phyloP scores from a whole-genome alignment of 2,113 vertebrate species.

The Datnioides undecimradiatus region DNA sequence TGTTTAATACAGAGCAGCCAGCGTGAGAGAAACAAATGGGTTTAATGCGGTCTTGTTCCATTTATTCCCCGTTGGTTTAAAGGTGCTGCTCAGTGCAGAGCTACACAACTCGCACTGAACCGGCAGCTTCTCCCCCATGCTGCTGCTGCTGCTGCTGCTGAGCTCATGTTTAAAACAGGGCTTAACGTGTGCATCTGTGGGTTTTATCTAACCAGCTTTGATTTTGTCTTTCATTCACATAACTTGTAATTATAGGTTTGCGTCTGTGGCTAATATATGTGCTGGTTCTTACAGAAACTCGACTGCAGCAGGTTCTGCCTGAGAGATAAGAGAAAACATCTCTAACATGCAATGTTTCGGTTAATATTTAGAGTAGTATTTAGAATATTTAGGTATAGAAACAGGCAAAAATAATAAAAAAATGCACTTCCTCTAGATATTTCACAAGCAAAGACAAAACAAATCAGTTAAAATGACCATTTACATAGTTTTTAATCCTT shows the following conservation, averaged over 20 bases:
- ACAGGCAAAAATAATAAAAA: too few relatives aligned
- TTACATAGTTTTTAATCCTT: too few relatives aligned
- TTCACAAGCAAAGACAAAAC: too few relatives aligned
- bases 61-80: constrained; percentile 18
- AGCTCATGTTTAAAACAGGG: background rate
- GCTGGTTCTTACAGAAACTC: too few relatives aligned
- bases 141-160: background rate
- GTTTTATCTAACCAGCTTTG: background rate
- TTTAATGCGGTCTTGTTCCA: constrained; percentile 22
- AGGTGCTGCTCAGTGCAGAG: background rate
- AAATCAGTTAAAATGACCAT: too few relatives aligned
- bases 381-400: too few relatives aligned
- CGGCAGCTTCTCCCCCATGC: background rate
- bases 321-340: too few relatives aligned
- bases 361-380: too few relatives aligned
- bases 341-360: too few relatives aligned
- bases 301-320: too few relatives aligned
- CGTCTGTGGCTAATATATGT: too few relatives aligned
- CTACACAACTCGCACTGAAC: background rate
- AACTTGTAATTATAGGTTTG: background rate
- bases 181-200: background rate
- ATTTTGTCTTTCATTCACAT: background rate
- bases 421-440: too few relatives aligned
- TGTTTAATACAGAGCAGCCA: constrained; percentile 28
- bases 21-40: constrained; percentile 38